Evolutionary conservation across 2,113 vertebrate genomes (phyloP), one percentile per base, ranked within the genome.

Genomic region (Argyrosomus japonicus): DNA sequence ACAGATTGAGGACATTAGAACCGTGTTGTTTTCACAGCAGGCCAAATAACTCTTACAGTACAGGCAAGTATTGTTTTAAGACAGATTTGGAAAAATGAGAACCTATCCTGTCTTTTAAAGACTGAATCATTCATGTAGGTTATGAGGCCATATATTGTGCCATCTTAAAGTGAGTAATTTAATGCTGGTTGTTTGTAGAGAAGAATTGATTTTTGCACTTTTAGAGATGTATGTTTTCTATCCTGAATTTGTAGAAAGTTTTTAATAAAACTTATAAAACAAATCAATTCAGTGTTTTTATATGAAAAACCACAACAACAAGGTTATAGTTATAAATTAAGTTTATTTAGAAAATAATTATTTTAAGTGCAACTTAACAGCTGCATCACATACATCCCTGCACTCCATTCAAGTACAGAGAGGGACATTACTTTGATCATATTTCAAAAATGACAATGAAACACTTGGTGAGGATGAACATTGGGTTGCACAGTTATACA

Each of bases 311-410:
- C 90, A 95, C 25, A 69, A 58, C 62, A 77, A 40, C 36, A 8
- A 40, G 43, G 50, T 27, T 85, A 77, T 75, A 89, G 64, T 90
- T 91, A 95, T 95, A 95, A 95, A 95, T 95, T 91, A 94, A 60
- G 68, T 95, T 95, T 95, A 94, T 94, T 95, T 92, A 92, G 89
- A 95, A 95, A 94, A 92, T 93, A 93, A 57, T 89, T 80, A 32
- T 75, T 81, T 87, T 85, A 80, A 88, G 65, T 85, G 86, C 89
- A 90, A 81, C 87, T 76, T 78, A 54, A 81, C 62, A 80, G 88
- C 85, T 89, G 79, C 90, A 77, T 85, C 73, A 84, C 82, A 82
- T 72, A 70, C 80, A 89, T 84, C 85, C 65, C 90, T 84, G 86
- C 77, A 88, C 83, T 73, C 58, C 57, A 71, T 71, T 80, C 25